phyloP scores from a whole-genome alignment of 2,888 invertebrate species.

The Oegoconia quadripuncta region DNA sequence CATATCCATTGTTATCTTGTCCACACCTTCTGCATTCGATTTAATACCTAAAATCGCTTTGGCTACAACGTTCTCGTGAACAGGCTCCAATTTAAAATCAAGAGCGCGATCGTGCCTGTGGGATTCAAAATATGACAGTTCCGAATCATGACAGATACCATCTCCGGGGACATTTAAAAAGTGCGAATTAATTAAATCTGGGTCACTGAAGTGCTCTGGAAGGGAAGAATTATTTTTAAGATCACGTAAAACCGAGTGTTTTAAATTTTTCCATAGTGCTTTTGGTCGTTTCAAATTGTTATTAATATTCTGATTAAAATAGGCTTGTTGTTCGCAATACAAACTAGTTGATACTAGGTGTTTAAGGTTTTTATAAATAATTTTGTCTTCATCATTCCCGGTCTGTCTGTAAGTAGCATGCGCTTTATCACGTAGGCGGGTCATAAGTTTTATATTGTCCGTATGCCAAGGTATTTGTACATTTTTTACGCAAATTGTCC shows the following conservation, averaged over 20 bases:
- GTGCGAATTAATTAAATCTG: constrained; percentile 10
- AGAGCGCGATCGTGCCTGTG: constrained; percentile 1
- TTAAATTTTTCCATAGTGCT: constrained; percentile 15
- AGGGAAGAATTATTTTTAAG: constrained; percentile 3
- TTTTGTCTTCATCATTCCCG: constrained; percentile 3
- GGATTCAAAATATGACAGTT: constrained; percentile 8
- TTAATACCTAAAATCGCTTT: constrained; percentile 11
- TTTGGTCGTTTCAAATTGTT: constrained; percentile 6
- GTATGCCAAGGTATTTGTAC: constrained; percentile 12
- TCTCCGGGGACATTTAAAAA: constrained; percentile 10
- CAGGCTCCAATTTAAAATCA: constrained; percentile 9
- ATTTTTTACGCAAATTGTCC: neutral
- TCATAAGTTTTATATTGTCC: constrained; percentile 8
- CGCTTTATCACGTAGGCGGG: constrained; percentile 10
- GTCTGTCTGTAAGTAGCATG: neutral
- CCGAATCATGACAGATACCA: neutral
- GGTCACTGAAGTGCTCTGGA: constrained; percentile 11
- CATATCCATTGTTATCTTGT: constrained; percentile 12
- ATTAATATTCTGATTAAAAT: constrained; percentile 13
- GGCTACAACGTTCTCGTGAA: constrained; percentile 1
- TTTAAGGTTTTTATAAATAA: constrained; percentile 11
- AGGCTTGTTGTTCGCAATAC: constrained; percentile 8
- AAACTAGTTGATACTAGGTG: constrained; percentile 4
- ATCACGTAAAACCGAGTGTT: neutral
- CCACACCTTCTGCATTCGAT: constrained; percentile 12